These are phyloP conservation scores for Eupithecia insigniata DNA, from an alignment of 2,888 invertebrate species.

Conservation along the genomic window DNA sequence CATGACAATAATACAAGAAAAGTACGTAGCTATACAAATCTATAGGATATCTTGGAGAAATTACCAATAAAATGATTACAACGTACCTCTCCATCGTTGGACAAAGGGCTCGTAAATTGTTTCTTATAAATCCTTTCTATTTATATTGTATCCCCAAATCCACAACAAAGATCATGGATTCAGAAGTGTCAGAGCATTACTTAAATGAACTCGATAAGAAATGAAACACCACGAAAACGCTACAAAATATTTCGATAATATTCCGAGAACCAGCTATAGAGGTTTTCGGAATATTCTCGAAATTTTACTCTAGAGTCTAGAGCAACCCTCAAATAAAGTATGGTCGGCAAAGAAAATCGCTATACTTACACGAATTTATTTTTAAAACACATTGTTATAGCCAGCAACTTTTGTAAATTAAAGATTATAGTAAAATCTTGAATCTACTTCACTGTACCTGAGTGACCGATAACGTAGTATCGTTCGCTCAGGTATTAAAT, in stretches of 20 bases:
- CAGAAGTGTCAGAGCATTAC: conserved; percentile 10
- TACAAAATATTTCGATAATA: conserved; percentile 24
- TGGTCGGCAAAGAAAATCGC: conserved; percentile 2
- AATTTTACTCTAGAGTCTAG: too few relatives aligned
- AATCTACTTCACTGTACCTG: background rate
- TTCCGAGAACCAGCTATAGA: conserved; percentile 27
- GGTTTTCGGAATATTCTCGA: too few relatives aligned
- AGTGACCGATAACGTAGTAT: too few relatives aligned
- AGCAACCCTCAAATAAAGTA: conserved; percentile 18
- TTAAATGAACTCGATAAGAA: conserved; percentile 19
- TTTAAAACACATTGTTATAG: background rate
- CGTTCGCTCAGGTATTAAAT: background rate
- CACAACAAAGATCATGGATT: background rate
- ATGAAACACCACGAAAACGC: conserved; percentile 14
- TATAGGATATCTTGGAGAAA: too few relatives aligned
- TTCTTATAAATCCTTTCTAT: background rate
- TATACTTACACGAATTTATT: background rate
- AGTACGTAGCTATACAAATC: too few relatives aligned
- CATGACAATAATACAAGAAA: too few relatives aligned
- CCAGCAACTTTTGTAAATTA: background rate
- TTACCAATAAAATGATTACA: background rate
- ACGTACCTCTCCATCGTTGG: background rate
- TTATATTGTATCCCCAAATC: background rate
- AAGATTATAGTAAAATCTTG: background rate
- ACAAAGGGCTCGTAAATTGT: background rate